Evolutionary conservation across 2,113 vertebrate genomes (phyloP).

Genomic region (Notarius quadriscutis): DNA sequence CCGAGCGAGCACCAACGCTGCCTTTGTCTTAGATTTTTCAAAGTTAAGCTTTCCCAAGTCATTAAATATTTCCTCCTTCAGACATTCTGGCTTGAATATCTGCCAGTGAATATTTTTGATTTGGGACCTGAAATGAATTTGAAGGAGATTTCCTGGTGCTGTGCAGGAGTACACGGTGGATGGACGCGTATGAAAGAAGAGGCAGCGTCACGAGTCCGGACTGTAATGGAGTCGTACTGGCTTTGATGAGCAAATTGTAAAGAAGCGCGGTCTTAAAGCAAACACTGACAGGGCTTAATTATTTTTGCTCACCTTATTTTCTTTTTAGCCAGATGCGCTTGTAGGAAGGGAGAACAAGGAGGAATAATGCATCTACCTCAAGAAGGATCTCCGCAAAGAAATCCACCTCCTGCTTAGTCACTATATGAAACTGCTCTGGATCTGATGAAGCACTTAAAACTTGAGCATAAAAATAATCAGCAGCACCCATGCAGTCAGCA

Average conservation of each 20-base stretch:
- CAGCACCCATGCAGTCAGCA: constrained; percentile 20
- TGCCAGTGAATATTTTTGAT: neutral
- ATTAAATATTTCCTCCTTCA: neutral
- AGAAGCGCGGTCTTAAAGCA: neutral
- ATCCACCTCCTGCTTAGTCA: neutral
- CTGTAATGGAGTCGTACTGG: neutral
- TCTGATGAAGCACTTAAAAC: constrained; percentile 18
- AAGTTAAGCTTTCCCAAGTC: neutral
- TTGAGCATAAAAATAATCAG: constrained; percentile 16
- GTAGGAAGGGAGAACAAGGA: neutral
- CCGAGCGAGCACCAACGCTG: neutral
- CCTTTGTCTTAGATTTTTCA: neutral
- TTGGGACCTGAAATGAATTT: constrained; percentile 9
- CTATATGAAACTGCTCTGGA: neutral
- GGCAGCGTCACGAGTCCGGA: neutral
- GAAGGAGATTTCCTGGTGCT: neutral
- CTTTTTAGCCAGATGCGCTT: neutral
- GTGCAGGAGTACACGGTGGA: constrained; percentile 2
- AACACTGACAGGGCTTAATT: neutral
- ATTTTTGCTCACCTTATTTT: neutral
- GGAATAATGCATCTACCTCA: neutral
- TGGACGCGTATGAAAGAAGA: neutral
- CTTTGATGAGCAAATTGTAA: neutral
- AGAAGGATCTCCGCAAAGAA: neutral
- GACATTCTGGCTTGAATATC: neutral